phyloP scores from a whole-genome alignment of 2,888 invertebrate genomes.

The Epistrophe eligans region DNA sequence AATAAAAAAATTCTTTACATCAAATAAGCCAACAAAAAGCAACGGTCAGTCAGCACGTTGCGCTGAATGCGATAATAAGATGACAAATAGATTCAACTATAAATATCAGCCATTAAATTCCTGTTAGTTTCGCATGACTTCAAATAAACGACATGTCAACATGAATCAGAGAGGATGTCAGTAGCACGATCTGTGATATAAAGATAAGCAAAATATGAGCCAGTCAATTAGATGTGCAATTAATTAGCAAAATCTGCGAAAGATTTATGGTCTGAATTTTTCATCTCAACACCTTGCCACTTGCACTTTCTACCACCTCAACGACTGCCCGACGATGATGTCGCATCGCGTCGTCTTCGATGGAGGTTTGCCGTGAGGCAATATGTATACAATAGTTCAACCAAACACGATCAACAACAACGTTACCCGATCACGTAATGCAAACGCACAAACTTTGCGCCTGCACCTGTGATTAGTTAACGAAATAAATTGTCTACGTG shows the following conservation, averaged over 20 bases:
- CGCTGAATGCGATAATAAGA: constrained; percentile 42
- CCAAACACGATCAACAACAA: neutral
- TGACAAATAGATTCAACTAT: constrained; percentile 59
- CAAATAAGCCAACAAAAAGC: constrained; percentile 15
- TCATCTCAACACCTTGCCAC: constrained; percentile 57
- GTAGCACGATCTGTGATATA: constrained; percentile 57
- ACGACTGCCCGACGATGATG: neutral
- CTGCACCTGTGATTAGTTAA: constrained; percentile 60
- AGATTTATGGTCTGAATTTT: constrained; percentile 59
- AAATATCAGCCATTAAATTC: constrained; percentile 20
- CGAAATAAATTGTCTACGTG: constrained; percentile 62
- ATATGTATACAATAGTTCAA: neutral
- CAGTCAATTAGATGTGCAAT: constrained; percentile 59
- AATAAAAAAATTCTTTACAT: constrained; percentile 36
- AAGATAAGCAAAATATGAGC: constrained; percentile 64
- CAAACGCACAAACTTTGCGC: constrained; percentile 39
- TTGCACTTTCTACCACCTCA: constrained; percentile 59
- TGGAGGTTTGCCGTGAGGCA: neutral
- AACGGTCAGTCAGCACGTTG: constrained; percentile 24
- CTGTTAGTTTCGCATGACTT: constrained; percentile 22
- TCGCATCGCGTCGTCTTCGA: too few relatives aligned
- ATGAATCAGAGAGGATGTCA: constrained; percentile 68
- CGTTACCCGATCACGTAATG: constrained; percentile 63
- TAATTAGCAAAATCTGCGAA: constrained; percentile 53
- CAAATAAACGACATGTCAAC: constrained; percentile 47